These are phyloP conservation scores for Achatina immaculata DNA, from an alignment of 1,140 invertebrate species.

Conservation along the genomic window DNA sequence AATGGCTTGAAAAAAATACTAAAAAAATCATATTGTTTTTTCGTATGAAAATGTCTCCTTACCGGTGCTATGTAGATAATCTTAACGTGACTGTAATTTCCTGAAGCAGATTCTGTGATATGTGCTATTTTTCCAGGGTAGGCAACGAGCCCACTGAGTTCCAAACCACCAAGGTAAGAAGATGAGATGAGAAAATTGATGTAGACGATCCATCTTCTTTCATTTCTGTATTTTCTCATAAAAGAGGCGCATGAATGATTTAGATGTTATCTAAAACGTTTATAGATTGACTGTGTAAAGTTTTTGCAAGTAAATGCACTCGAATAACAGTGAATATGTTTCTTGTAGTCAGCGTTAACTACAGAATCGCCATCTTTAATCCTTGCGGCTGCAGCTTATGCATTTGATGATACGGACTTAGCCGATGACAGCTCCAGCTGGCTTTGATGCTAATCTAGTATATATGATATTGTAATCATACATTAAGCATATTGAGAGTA, in stretches of 20 bases:
- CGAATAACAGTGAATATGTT: too few species aligned
- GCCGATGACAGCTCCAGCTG: not conserved
- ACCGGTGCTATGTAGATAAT: constrained; percentile 39
- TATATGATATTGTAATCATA: too few species aligned
- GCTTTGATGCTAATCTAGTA: not conserved
- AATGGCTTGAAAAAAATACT: not conserved
- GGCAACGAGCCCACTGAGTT: not conserved
- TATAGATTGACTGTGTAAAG: too few species aligned
- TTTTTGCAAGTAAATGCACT: too few species aligned
- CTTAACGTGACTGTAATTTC: constrained; percentile 20
- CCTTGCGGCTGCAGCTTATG: not conserved
- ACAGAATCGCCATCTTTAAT: not conserved
- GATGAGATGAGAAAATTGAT: not conserved
- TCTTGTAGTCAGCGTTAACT: not conserved
- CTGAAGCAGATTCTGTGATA: constrained; percentile 37
- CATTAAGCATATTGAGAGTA: too few species aligned
- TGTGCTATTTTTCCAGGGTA: constrained; percentile 31
- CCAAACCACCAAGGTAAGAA: constrained; percentile 11
- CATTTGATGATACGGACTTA: not conserved
- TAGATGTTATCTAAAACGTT: too few species aligned
- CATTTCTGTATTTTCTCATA: too few species aligned
- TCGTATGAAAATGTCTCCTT: constrained; percentile 29
- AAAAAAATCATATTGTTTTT: not conserved
- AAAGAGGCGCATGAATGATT: too few species aligned
- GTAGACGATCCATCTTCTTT: too few species aligned